A percentile compares a stretch with the other conserved stretches of the same genome.
These are phyloP conservation scores for Anisognathus igniventris DNA, from an alignment of 2,797 vertebrate genomes.

Conservation along the genomic window DNA sequence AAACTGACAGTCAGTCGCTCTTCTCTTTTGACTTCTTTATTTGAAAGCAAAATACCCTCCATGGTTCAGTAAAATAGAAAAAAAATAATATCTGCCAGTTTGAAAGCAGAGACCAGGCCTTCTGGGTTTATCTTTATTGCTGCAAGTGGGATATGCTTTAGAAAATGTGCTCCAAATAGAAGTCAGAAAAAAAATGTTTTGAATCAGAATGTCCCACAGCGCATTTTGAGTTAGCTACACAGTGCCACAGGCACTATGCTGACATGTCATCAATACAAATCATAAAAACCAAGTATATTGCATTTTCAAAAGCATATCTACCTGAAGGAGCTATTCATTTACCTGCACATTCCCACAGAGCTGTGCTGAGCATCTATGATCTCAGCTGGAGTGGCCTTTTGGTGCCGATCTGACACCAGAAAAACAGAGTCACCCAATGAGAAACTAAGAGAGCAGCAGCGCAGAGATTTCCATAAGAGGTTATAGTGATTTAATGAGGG, in stretches of 20 bases:
- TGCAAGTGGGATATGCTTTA: neutral
- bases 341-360: fast-evolving
- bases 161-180: neutral
- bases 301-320: neutral
- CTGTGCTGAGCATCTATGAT: fast-evolving
- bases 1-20: neutral
- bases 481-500: fast-evolving
- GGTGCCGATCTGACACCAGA: neutral
- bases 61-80: neutral
- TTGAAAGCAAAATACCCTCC: neutral
- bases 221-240: neutral
- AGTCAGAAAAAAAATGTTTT: neutral
- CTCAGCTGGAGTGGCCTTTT: neutral
- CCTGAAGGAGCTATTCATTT: neutral
- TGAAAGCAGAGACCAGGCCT: neutral
- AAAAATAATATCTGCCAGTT: neutral
- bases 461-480: neutral
- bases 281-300: fast-evolving
- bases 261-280: neutral
- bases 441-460: neutral
- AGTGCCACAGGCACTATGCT: neutral
- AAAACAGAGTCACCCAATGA: neutral
- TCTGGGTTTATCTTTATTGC: neutral
- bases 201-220: neutral
- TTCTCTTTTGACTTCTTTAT: neutral